A percentile compares a stretch with the other conserved stretches of the same genome.
phyloP scores from a whole-genome alignment of 2,888 invertebrate species.

The Strigamia crassipes region DNA sequence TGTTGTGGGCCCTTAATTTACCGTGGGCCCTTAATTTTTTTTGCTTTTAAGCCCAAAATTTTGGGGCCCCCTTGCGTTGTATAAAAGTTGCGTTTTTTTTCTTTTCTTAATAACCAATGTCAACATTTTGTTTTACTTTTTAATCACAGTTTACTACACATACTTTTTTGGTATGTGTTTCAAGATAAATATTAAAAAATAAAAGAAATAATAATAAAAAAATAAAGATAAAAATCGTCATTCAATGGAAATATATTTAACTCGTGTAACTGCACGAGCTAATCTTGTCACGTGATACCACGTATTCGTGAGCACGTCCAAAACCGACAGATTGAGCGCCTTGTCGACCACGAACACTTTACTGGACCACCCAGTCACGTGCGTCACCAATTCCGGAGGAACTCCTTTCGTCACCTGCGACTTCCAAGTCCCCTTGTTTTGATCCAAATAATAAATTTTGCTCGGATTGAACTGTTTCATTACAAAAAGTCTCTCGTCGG shows the following conservation, averaged over 20 bases:
- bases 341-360: conserved; percentile 13
- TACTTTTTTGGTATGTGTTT: no score
- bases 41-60: no score
- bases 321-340: background rate
- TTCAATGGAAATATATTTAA: conserved; percentile 1
- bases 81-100: no score
- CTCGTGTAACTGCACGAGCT: background rate
- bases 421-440: background rate
- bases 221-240: background rate
- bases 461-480: conserved; percentile 34
- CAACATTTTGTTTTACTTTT: background rate
- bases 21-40: no score
- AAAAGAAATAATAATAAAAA: background rate
- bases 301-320: conserved; percentile 7
- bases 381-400: conserved; percentile 2
- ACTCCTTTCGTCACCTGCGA: conserved; percentile 8
- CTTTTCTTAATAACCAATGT: no score
- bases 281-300: conserved; percentile 14
- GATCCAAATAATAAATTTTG: conserved; percentile 23
- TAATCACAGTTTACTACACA: no score
- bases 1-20: no score
- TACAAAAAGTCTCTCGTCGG: background rate
- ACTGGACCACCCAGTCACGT: background rate
- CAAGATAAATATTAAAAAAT: no score
- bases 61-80: no score